Evolutionary conservation across 2,113 vertebrate species (phyloP), one percentile per base, ranked within the genome.

Genomic region (Scortum barcoo): DNA sequence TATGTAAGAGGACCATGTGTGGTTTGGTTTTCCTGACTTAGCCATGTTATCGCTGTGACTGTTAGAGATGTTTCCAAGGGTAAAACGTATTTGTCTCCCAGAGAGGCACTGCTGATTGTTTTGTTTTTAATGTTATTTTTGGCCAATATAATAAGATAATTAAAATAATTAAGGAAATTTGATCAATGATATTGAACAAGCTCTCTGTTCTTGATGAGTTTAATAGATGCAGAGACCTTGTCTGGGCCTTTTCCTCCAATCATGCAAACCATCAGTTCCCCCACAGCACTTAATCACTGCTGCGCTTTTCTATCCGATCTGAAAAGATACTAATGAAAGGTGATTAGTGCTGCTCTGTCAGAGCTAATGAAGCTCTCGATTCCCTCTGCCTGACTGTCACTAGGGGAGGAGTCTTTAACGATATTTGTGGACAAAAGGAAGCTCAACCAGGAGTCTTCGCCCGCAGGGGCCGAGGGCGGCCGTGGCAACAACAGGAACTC

Each of bases 341-440:
- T 90, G 90, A 91, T 93, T 92, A 93, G 89, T 78, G 86, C 84
- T 58, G 73, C 89, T 88, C 88, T 71, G 83, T 88, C 83, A 79
- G 83, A 83, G 70, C 89, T 94, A 91, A 93, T 90, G 87, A 86
- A 87, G 78, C 79, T 81, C 75, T 63, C 36, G 1, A 87, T 36
- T 92, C 51, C 60, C 72, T 86, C 80, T 84, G 72, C 86, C 83
- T 73, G 36, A 77, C 82, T 89, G 78, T 82, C 72, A 83, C 73
- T 94, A 96, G 96, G 96, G 54, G 96, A 96, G 84, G 96, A 96
- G 91, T 95, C 96, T 78, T 76, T 96, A 91, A 96, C 95, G 28
- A 95, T 96, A 86, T 96, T 96, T 78, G 94, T 96, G 93, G 95
- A 96, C 91, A 96, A 96, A 85, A 91, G 94, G 86, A 96, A 95